Evolutionary conservation across 1,140 invertebrate species (phyloP), one percentile per base, ranked within the genome.

Genomic region (Brachionus asplanchnoidis): DNA sequence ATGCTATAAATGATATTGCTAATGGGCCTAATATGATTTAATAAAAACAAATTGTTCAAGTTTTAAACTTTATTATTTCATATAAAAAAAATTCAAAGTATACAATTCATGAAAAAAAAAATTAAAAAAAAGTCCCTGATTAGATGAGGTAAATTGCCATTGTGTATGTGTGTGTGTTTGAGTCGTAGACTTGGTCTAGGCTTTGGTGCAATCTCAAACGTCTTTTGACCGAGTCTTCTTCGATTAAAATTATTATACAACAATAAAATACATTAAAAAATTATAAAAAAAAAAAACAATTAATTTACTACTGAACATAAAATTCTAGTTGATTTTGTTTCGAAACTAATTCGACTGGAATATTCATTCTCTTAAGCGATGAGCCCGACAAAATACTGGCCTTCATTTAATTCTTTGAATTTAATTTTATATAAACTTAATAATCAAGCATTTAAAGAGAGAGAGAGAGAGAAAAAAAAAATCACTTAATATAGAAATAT

Each of bases 41-140:
- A 14, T 46, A 46, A 12, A 20, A 60, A 60, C n/a, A 60, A 60
- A 60, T 23, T 20, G 0, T 20, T 8, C 7, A 60, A 60, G 53
- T 60, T 60, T 60, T 60, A 60, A 60, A 60, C 53, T 60, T 60
- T 60, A 26, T 60, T 60, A 60, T 20, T 20, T 60, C 9, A 60
- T 60, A 60, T 60, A 60, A 60, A 60, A 60, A 60, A 60, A 60
- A 60, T 60, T 60, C 53, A 60, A 60, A 60, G 53, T 60, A 20
- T 60, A 60, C 53, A 60, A 60, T 60, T 60, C 53, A 11, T 60
- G 9, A 60, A 60, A 20, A 60, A 60, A 53, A 60, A 56, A 17
- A 20, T 60, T 9, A 60, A 60, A 8, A 60, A 60, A 60, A 60
- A 26, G 2, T 17, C 20, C 14, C 17, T 60, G 53, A 60, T 20